Conservation (phyloP, 2,888 invertebrate genomes). For the Tetramorium bicarinatum region DNA sequence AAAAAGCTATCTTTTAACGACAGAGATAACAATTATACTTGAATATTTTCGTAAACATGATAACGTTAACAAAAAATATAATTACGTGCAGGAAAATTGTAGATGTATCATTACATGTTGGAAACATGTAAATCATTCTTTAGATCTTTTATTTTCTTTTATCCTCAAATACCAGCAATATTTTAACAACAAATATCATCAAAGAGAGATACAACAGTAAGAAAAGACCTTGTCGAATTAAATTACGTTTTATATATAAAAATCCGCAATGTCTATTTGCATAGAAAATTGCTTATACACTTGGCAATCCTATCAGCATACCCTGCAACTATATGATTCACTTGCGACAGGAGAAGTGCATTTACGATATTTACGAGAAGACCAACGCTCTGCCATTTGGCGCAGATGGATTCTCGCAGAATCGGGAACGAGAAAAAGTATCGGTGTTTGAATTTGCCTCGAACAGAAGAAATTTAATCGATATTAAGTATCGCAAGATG, state of each 20-base stretch:
- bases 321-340: background rate
- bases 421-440: background rate
- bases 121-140: background rate
- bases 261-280: constrained; percentile 1
- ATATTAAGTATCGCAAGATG: constrained; percentile 7
- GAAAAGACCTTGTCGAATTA: background rate
- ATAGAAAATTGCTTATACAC: constrained; percentile 13
- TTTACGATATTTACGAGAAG: constrained; percentile 46
- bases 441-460: background rate
- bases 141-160: background rate
- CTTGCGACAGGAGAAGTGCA: constrained; percentile 50
- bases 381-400: constrained; percentile 33
- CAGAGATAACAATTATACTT: background rate
- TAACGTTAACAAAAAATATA: constrained; percentile 9
- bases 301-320: constrained; percentile 1
- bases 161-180: background rate
- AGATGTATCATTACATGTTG: background rate
- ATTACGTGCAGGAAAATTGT: background rate
- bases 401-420: background rate
- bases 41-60: background rate
- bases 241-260: background rate
- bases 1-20: background rate
- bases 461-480: constrained; percentile 25
- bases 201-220: background rate
- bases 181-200: background rate